Base-by-base conservation (phyloP, 2,113 vertebrate species). In the Dendrocopos noguchii region DNA sequence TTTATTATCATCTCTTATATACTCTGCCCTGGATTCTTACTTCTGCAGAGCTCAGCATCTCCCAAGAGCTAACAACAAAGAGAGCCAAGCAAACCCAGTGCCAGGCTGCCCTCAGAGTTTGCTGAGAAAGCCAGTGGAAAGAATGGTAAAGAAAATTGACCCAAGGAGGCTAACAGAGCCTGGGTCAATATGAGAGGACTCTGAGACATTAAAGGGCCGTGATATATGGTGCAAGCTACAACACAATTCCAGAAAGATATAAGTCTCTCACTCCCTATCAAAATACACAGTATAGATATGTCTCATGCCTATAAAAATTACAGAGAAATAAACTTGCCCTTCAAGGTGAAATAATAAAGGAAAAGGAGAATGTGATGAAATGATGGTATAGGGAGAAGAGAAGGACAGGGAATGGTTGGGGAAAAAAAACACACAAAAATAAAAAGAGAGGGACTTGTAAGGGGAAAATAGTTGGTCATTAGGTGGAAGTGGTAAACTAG, bases 221-320 rank as follows among this genome's bases (percentile, higher is more conserved):
- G 66, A 84, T 17, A 84, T 60, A 92, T 13, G 33, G 33, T 44
- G 57, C 42, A 59, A 92, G 15, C 36, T 73, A 36, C 80, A 93
- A 65, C 31, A 79, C 60, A 89, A 34, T 71, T 80, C 56, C 79
- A 92, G 76, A 77, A 86, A 64, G 65, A 88, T 7, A 1, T 12
- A 88, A 73, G 81, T 80, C 83, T 84, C 73, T 86, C 39, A 55
- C 17, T 75, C 33, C 28, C 77, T 88, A 75, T 57, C 82, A 91
- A 90, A 94, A 94, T 65, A 67, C 22, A 72, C 80, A 44, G n/a
- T 84, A 64, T 53, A 90, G 61, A 44, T 86, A 44, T 16, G 27
- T 68, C 85, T 84, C 15, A 2, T 15, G 47, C 24, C 77, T 65
- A 34, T 79, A 93, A 95, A 91, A 94, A 91, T 76, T 81, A 83